These are phyloP conservation scores for Ormyrus nitidulus DNA, from an alignment of 2,888 invertebrate genomes.

Conservation along the genomic window DNA sequence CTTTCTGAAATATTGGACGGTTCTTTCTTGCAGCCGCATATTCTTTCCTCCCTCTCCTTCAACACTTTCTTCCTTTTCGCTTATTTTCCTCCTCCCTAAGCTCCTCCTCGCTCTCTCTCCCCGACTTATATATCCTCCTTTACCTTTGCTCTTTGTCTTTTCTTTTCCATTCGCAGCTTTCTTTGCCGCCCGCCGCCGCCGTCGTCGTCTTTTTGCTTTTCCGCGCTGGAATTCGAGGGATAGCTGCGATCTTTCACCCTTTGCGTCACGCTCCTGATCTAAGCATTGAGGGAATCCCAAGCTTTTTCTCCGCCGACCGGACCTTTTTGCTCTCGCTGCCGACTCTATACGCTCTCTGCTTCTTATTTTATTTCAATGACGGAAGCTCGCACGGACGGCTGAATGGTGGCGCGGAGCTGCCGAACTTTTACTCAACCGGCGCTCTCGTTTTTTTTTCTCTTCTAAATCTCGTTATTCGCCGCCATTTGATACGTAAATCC, in stretches of 20 bases:
- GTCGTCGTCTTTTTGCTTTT: conserved; percentile 25
- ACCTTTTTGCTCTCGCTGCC: conserved; percentile 25
- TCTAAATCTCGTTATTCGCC: no score
- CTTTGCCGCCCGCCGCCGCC: conserved; percentile 19
- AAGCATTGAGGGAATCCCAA: conserved; percentile 1
- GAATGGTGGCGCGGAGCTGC: no score
- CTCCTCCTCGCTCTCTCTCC: conserved; percentile 35
- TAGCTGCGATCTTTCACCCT: background rate
- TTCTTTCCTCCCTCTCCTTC: conserved; percentile 63
- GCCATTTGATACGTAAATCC: no score
- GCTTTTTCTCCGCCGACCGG: no score
- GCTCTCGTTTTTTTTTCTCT: no score
- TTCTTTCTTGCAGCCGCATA: conserved; percentile 72
- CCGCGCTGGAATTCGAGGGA: background rate
- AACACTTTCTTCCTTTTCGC: no score
- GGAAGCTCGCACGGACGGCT: no score
- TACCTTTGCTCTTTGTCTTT: conserved; percentile 25
- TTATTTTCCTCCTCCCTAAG: conserved; percentile 8
- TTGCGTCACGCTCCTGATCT: background rate
- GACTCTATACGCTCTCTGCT: background rate
- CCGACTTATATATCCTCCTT: background rate
- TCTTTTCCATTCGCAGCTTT: background rate
- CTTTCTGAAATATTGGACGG: conserved; percentile 74
- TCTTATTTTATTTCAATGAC: conserved; percentile 4
- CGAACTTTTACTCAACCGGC: no score